Evolutionary conservation across 2,113 vertebrate species (phyloP), one percentile per base, ranked within the genome.

Genomic region (Condylura cristata): DNA sequence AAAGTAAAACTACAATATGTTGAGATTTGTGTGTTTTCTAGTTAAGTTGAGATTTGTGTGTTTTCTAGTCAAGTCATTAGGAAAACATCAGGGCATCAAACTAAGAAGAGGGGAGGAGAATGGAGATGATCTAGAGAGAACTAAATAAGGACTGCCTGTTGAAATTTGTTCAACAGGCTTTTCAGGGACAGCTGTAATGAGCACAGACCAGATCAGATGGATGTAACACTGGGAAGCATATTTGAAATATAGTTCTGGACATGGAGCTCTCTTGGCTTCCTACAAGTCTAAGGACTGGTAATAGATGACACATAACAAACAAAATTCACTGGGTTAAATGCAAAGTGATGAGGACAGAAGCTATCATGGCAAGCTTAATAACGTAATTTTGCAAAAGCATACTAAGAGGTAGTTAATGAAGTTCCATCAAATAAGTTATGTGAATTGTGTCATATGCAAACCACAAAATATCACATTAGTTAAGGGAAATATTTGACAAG

Each of bases 401-500:
- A 94, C 63, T 34, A 95, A 97, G 30, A 79, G 88, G 86, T 93
- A 74, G 70, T 41, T 97, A 95, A 95, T 97, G 97, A 51, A 90
- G 90, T 88, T 95, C 56, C 37, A 96, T 91, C 89, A 53, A 94
- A 51, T 95, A 91, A 89, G 95, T 76, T 94, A 48, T 13, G 51
- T 68, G 85, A 95, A 97, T 83, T 96, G 24, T 90, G 72, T 95
- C 97, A 94, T 95, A 37, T 96, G 68, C 68, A 60, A 98, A 95
- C 68, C 81, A 65, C 66, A 90, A 90, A 96, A 39, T 63, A 71
- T 81, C 84, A 93, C 51, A 87, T 70, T 89, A 96, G 90, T 93
- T 90, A 93, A 94, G 58, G 89, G 84, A 95, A 96, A 95, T 53
- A 96, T 93, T 22, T 89, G 94, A 97, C 91, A 96, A 96, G 84